phyloP scores from a whole-genome alignment of 2,113 vertebrate species.

The Reinhardtius hippoglossoides region DNA sequence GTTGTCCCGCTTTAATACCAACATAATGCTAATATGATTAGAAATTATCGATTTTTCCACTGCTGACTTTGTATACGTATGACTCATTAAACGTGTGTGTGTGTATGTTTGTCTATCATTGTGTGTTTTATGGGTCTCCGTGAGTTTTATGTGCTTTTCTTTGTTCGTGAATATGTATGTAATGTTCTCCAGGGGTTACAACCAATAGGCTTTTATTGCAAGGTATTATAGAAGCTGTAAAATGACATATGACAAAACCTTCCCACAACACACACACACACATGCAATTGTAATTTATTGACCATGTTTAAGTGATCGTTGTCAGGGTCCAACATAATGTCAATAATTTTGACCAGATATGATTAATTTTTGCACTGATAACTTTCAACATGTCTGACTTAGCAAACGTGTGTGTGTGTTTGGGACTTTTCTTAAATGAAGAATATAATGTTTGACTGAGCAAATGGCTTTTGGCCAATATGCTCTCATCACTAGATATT shows the following conservation, averaged over 20 bases:
- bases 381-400: no score
- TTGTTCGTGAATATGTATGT: no score
- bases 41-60: conserved; percentile 9
- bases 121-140: not conserved
- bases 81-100: conserved; percentile 9
- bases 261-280: no score
- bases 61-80: not conserved
- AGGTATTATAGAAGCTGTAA: not conserved
- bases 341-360: no score
- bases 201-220: not conserved
- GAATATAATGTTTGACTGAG: conserved; percentile 10
- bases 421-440: not conserved
- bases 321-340: no score
- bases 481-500: conserved; percentile 21
- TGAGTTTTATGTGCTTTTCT: not conserved
- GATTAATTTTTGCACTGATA: no score
- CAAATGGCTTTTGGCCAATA: not conserved
- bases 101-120: not conserved
- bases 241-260: no score
- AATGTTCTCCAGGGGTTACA: not conserved
- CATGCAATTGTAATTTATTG: no score
- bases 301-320: no score
- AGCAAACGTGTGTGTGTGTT: not conserved
- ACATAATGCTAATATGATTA: not conserved
- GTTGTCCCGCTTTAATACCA: conserved; percentile 30